phyloP scores from a whole-genome alignment of 2,888 invertebrate species.

The Caenorhabditis uteleia region DNA sequence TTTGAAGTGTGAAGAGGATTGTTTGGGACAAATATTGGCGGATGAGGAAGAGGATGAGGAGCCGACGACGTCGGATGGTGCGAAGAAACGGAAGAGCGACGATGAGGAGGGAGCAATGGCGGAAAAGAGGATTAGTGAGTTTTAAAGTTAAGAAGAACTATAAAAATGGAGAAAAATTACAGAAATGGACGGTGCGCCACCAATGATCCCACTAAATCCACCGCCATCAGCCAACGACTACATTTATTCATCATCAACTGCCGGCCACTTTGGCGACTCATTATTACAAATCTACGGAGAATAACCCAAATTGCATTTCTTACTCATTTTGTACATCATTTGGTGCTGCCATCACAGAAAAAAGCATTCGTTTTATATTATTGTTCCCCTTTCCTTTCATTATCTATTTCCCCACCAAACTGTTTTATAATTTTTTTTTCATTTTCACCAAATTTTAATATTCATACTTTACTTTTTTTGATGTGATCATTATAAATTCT shows the following conservation, averaged over 20 bases:
- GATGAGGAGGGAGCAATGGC: no score
- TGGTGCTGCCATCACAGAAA: no score
- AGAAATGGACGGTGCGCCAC: not conserved
- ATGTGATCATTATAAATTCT: no score
- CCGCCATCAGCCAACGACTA: slow-evolving; percentile 32
- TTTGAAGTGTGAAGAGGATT: not conserved
- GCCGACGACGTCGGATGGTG: no score
- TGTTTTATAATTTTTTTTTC: not conserved
- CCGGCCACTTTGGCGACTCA: slow-evolving; percentile 17
- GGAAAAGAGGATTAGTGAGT: not conserved
- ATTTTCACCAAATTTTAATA: not conserved
- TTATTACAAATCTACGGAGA: slow-evolving; percentile 36
- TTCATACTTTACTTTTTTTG: no score
- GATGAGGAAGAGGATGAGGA: no score
- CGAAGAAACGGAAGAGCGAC: no score
- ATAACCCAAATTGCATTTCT: not conserved
- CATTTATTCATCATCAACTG: slow-evolving; percentile 13
- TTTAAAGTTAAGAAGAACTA: not conserved
- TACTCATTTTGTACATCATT: no score
- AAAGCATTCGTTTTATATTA: not conserved
- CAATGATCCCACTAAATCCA: slow-evolving; percentile 13
- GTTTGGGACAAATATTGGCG: not conserved
- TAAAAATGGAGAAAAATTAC: no score
- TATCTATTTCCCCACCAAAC: not conserved
- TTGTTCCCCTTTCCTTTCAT: not conserved